These are phyloP conservation scores for Litoditis marina DNA, from an alignment of 2,888 invertebrate species.

Conservation along the genomic window DNA sequence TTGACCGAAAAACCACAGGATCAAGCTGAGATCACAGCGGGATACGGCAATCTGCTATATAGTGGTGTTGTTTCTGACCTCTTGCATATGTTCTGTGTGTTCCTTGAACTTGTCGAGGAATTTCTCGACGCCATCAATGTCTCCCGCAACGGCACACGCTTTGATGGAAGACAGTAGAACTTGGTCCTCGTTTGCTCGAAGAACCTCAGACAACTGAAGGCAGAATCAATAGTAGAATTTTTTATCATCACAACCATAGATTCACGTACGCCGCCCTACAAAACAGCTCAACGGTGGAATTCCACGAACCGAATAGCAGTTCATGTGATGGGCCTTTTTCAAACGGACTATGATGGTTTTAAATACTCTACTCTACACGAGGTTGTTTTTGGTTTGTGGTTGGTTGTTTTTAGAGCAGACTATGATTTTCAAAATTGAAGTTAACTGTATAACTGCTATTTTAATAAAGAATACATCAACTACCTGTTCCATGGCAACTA, in stretches of 20 bases:
- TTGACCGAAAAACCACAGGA: too few species aligned
- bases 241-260: neutral
- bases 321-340: neutral
- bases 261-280: too few species aligned
- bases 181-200: slow-evolving; percentile 66
- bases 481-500: slow-evolving; percentile 66
- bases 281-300: too few species aligned
- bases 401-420: too few species aligned
- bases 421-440: too few species aligned
- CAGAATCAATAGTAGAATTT: neutral
- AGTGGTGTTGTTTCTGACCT: slow-evolving; percentile 72
- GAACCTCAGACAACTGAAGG: slow-evolving; percentile 62
- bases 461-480: too few species aligned
- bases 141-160: slow-evolving; percentile 71
- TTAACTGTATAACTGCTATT: too few species aligned
- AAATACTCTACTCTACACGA: too few species aligned
- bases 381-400: too few species aligned
- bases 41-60: neutral
- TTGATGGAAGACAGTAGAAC: slow-evolving; percentile 62
- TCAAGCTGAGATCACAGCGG: too few species aligned
- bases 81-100: slow-evolving; percentile 95
- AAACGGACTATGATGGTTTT: slow-evolving; percentile 37
- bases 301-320: too few species aligned
- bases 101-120: slow-evolving; percentile 91
- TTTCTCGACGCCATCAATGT: slow-evolving; percentile 85